Conservation (phyloP, 2,888 invertebrate species). For the Rhingia campestris region DNA sequence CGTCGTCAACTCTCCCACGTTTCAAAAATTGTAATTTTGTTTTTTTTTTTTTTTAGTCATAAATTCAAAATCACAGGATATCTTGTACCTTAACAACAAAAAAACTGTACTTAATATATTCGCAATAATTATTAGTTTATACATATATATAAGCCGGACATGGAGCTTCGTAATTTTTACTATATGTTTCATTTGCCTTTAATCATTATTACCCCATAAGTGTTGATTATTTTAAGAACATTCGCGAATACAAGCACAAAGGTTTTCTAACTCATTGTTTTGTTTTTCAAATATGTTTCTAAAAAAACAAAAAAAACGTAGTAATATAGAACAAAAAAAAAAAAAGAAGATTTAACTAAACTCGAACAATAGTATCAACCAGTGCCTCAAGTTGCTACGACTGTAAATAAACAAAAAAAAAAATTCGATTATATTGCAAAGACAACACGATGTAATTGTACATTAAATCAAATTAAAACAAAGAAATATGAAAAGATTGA, state of each 20-base stretch:
- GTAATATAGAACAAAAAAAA: too few relatives aligned
- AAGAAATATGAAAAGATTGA: slow-evolving; percentile 10
- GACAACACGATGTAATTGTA: not conserved
- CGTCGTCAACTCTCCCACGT: slow-evolving; percentile 5
- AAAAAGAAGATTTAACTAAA: not conserved
- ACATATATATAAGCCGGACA: not conserved
- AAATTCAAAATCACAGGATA: slow-evolving; percentile 31
- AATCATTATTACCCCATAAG: not conserved
- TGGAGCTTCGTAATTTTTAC: not conserved
- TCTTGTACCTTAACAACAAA: slow-evolving; percentile 5
- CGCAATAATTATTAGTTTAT: slow-evolving; percentile 5
- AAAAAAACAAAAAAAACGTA: not conserved
- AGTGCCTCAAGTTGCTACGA: slow-evolving; percentile 65
- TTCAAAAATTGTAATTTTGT: not conserved
- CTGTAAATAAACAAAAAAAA: slow-evolving; percentile 24
- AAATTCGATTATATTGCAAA: slow-evolving; percentile 44
- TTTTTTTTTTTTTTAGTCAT: slow-evolving; percentile 21
- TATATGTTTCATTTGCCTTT: slow-evolving; percentile 1
- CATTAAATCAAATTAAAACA: not conserved
- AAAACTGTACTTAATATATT: slow-evolving; percentile 59
- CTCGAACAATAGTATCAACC: slow-evolving; percentile 53
- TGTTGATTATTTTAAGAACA: slow-evolving; percentile 24
- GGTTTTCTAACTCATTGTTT: slow-evolving; percentile 4
- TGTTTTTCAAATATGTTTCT: slow-evolving; percentile 3
- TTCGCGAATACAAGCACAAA: slow-evolving; percentile 47